Conservation (phyloP, 2,888 invertebrate genomes). For the Megalurothrips usitatus region DNA sequence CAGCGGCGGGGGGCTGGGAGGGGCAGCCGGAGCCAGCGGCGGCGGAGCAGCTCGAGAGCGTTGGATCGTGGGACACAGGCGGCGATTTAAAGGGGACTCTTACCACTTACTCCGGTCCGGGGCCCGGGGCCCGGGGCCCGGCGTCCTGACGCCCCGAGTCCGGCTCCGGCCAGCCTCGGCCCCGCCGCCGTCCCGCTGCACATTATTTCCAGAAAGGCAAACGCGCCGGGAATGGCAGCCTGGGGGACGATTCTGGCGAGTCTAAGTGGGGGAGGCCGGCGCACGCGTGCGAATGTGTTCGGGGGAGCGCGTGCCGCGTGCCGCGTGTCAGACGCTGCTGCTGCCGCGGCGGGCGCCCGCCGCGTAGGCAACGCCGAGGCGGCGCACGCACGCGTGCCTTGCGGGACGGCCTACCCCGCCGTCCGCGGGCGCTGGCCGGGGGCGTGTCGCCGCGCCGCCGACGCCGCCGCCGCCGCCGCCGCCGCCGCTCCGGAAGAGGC, state of each 20-base stretch:
- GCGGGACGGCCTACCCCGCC: too few relatives aligned
- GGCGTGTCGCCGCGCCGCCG: too few relatives aligned
- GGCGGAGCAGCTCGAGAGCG: neutral
- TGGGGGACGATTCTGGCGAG: neutral
- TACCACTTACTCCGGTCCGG: neutral
- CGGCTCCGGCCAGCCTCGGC: neutral
- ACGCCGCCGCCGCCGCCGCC: too few relatives aligned
- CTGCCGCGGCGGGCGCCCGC: too few relatives aligned
- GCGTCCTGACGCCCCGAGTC: neutral
- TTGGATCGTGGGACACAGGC: slow-evolving; percentile 1
- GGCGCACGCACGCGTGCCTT: too few relatives aligned
- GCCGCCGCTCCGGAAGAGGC: too few relatives aligned
- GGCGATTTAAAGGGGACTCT: slow-evolving; percentile 1
- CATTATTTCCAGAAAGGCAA: neutral
- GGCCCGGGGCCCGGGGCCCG: neutral
- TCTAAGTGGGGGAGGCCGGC: too few relatives aligned
- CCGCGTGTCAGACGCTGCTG: too few relatives aligned
- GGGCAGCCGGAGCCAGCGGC: neutral
- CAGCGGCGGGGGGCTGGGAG: neutral
- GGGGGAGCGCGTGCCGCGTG: too few relatives aligned
- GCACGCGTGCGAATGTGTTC: too few relatives aligned
- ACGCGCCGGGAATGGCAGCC: neutral
- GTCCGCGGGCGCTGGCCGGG: too few relatives aligned
- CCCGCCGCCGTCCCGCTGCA: neutral
- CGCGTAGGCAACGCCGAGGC: too few relatives aligned